Base-by-base conservation (phyloP, 2,888 invertebrate genomes). In the Leptinotarsa peninsularis region DNA sequence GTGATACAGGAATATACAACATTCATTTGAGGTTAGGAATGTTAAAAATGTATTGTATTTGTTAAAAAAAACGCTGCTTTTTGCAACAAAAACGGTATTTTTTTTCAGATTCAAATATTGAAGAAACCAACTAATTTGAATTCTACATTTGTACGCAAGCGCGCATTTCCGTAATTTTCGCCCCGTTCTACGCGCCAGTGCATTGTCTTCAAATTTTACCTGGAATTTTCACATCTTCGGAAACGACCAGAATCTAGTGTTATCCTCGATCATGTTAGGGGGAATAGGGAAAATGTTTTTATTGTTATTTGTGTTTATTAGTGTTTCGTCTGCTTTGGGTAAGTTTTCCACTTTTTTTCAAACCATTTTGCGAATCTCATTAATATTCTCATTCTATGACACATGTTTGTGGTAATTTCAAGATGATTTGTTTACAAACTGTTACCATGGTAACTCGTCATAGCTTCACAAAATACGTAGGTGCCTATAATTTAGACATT, bases 161-260 rank as follows among this genome's bases (percentile, higher is more conserved):
- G 73, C 54, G 67, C 52, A 43, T 70, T 70, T 49, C 49, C 49
- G 58, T 70, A 58, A 70, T 58, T 70, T 70, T 70, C 58, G 49
- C 49, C 58, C 10, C 21, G 70, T 58, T 58, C 58, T 18, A 70
- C 52, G 69, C 69, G 69, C 69, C 43, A 68, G 58, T 56, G 18
- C 49, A 56, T 70, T 70, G 69, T 70, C 76, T 76, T 76, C 76
- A 71, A 76, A 76, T 73, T 76, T 75, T 76, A 70, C 76, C 76
- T 71, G 71, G 63, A 49, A 71, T 76, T 66, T 73, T 67, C 76
- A 73, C 72, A 74, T 75, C 71, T 75, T 75, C 67, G 52, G 60
- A 52, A 67, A 71, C 49, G 52, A 71, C 67, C 60, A 60, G 71
- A 73, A 73, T 70, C 56, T 63, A 67, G n/a, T 71, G 67, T 67